Percentiles rank a stretch among this genome's conserved stretches.
These are phyloP conservation scores for Dastarcus helophoroides DNA, from an alignment of 2,888 invertebrate genomes.

Conservation along the genomic window DNA sequence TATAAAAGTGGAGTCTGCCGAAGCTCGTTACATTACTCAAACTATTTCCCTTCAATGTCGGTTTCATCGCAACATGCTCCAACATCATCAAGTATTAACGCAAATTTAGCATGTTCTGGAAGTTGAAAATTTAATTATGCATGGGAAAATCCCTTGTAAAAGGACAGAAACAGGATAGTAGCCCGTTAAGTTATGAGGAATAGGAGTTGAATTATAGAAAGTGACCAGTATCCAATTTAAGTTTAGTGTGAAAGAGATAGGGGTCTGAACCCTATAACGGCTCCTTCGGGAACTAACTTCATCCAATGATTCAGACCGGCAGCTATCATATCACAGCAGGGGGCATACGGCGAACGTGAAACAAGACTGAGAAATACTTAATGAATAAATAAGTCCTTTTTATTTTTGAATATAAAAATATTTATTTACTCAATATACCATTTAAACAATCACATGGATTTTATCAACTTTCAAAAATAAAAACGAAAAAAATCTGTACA, in stretches of 20 bases:
- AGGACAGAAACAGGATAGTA: conserved; percentile 5
- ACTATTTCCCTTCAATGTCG: too few relatives aligned
- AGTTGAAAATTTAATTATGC: conserved; percentile 1
- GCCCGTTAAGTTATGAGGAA: conserved; percentile 33
- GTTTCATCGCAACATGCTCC: neutral
- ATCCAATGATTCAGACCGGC: conserved; percentile 37
- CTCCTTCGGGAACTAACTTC: conserved; percentile 34
- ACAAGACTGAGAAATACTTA: too few relatives aligned
- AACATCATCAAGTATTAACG: neutral
- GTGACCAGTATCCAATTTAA: conserved; percentile 40
- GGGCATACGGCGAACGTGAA: too few relatives aligned
- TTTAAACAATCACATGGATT: too few relatives aligned
- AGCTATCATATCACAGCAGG: conserved; percentile 31
- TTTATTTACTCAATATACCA: too few relatives aligned
- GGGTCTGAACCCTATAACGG: conserved; percentile 32
- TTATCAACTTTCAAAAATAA: too few relatives aligned
- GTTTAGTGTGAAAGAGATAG: conserved; percentile 23
- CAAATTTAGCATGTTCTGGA: too few relatives aligned
- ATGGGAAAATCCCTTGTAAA: conserved; percentile 2
- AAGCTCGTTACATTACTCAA: too few relatives aligned
- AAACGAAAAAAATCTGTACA: too few relatives aligned
- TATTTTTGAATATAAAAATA: too few relatives aligned
- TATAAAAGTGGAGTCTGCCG: too few relatives aligned
- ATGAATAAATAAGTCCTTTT: too few relatives aligned
- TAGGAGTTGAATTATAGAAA: conserved; percentile 40